A percentile compares a stretch with the other conserved stretches of the same genome.
phyloP scores from a whole-genome alignment of 2,797 vertebrate genomes.

The Sandelia bainsii region DNA sequence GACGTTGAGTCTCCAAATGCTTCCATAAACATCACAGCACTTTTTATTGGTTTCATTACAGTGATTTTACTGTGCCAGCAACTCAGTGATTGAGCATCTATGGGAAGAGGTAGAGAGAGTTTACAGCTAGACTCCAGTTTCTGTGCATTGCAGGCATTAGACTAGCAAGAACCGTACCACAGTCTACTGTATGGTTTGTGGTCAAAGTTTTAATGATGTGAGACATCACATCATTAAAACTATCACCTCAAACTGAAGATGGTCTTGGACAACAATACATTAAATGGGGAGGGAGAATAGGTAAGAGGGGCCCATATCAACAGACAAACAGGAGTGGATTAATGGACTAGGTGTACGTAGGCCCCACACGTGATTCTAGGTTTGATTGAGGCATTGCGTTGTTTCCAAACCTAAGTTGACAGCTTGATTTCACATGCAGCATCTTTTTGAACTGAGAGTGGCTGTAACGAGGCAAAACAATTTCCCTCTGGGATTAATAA shows the following conservation, averaged over 20 bases:
- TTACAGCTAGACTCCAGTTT: not conserved
- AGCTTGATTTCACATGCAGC: not conserved
- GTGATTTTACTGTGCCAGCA: constrained; percentile 10
- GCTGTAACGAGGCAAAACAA: too few species aligned
- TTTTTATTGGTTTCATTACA: constrained; percentile 15
- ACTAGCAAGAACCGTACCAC: not conserved
- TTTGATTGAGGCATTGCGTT: too few species aligned
- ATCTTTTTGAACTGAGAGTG: too few species aligned
- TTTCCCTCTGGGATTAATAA: too few species aligned
- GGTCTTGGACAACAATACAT: too few species aligned
- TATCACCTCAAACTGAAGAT: too few species aligned
- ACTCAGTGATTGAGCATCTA: not conserved
- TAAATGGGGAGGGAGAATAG: too few species aligned
- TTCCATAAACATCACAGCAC: constrained; percentile 9
- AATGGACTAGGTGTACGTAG: too few species aligned
- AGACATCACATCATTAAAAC: not conserved
- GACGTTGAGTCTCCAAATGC: constrained; percentile 10
- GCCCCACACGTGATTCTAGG: too few species aligned
- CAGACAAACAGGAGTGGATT: too few species aligned
- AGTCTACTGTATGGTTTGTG: not conserved
- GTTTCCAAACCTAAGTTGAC: too few species aligned
- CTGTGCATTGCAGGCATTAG: not conserved
- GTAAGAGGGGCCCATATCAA: too few species aligned
- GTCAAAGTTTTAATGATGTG: constrained; percentile 1
- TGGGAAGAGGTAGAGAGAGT: not conserved